Base-by-base conservation (phyloP, 2,888 invertebrate species). In the Melieria omissa region DNA sequence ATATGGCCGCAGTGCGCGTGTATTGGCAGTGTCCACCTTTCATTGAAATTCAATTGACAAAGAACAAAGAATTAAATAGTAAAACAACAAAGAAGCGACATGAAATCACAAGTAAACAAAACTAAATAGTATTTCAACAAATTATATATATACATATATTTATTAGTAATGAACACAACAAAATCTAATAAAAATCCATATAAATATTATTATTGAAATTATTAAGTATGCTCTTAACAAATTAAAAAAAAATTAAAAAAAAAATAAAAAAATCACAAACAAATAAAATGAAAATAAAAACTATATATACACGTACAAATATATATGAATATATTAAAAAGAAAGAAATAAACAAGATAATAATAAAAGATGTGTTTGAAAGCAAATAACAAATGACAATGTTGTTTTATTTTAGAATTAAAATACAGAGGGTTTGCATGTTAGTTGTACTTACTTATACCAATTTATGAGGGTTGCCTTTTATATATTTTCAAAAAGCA, bases 121-220 rank as follows among this genome's bases (percentile, higher is more conserved):
- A 12, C 57, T 75, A 78, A 54, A 71, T 54, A 65, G 63, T 69
- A 65, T 73, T 66, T 62, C 12, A 16, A 16, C 54, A 55, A 58
- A 65, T 44, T 42, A 65, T 74, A 76, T 58, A 72, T 65, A 77
- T 73, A 73, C 62, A 68, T 62, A 71, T 60, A 71, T 69, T 71
- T 73, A 64, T 67, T 69, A 70, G 72, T 14, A 5, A 72, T 52
- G 61, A 67, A 72, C 16, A 63, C 47, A 60, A 60, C 45, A 60
- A 63, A 58, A 60, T 46, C 10, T 3, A 65, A 65, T 64, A 64
- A 65, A 63, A 41, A 65, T 7, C 67, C 42, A 71, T 54, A n/a
- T 44, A 41, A 64, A n/a, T 61, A 14, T 58, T 65, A 44, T 44
- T 49, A 60, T 16, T 8, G 47, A 60, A 46, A 16, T 66, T 67